Evolutionary conservation across 2,113 vertebrate species (phyloP).

Genomic region (Zosterops pallidus): DNA sequence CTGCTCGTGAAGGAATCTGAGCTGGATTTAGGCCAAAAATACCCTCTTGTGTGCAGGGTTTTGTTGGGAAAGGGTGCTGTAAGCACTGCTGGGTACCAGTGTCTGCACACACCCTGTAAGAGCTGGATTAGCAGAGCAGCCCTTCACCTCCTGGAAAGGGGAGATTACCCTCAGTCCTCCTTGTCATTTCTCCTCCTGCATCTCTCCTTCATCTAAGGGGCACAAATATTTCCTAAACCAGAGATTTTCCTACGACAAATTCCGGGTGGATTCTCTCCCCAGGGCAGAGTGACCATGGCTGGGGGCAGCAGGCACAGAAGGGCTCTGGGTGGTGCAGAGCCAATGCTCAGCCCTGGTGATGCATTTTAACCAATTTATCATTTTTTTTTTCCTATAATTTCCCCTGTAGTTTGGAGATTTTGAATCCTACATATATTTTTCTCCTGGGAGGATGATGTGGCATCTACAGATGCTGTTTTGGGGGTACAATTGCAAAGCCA

Average conservation of each 20-base stretch:
- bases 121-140: neutral
- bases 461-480: neutral
- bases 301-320: neutral
- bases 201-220: neutral
- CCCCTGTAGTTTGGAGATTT: accelerated
- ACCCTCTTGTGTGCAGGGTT: neutral
- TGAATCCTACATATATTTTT: neutral
- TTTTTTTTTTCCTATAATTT: neutral
- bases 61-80: neutral
- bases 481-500: neutral
- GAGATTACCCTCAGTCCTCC: neutral
- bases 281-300: accelerated
- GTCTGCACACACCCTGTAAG: neutral
- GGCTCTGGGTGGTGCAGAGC: accelerated
- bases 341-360: neutral
- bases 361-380: neutral
- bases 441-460: neutral
- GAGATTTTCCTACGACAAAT: neutral
- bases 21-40: neutral
- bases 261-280: neutral
- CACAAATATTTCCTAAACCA: neutral
- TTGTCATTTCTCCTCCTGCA: neutral
- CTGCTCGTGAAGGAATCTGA: neutral
- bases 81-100: neutral
- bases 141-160: neutral